Evolutionary conservation across 2,888 invertebrate species (phyloP), one percentile per base, ranked within the genome.

Genomic region (Magallana nippona): DNA sequence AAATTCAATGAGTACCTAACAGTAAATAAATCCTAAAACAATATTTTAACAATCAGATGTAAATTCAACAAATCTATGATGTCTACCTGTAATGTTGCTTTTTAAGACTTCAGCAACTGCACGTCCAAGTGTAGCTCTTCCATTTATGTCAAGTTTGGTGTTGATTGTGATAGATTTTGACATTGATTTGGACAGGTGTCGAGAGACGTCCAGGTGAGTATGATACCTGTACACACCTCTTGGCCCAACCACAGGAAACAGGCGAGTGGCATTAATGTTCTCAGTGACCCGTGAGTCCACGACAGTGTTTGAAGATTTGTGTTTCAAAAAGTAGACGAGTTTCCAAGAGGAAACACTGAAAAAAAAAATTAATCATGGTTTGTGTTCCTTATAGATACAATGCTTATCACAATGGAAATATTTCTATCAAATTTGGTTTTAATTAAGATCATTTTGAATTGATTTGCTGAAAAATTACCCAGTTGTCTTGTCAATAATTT

Each of bases 271-370:
- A 5, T 87, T 85, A n/a, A 90, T 78, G 32, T 86, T 82, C 3
- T 79, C 58, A 15, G 82, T 77, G 22, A 86, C 86, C 19, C 89
- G 79, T 1, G 87, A 85, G 82, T 90, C 90, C 17, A 88, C 44
- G 3, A 86, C 71, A 60, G 78, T 58, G 22, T 71, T 10, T 3
- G 71, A 27, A 13, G 56, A 78, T n/a, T 78, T 78, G 15, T 81
- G 83, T 63, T 86, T 85, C 5, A 88, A 82, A 84, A 87, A 88
- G 83, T 90, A 90, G 1, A 83, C 83, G 17, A 90, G 77, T 77
- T 88, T 88, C 89, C 88, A 90, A 17, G 83, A 80, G 10, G 90
- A 89, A 78, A 84, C 84, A 15, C 89, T 89, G 81, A 27, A 63
- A 82, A 60, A 22, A 8, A 17, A 55, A 22, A 17, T 77, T 71